Conservation (phyloP, 1,140 invertebrate species). For the Trichonephila inaurata region DNA sequence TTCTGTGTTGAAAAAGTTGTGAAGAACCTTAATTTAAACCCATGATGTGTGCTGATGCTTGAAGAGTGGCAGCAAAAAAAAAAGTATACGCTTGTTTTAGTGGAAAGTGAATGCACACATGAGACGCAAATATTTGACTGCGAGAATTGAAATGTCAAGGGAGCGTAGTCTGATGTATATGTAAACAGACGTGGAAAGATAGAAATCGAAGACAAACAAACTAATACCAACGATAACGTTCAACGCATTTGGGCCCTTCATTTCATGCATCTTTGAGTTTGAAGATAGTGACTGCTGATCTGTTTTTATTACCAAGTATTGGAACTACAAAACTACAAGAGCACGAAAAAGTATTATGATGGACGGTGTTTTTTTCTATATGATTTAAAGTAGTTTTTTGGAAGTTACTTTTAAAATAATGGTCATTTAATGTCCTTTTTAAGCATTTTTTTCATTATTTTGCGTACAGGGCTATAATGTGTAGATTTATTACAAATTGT, state of each 20-base stretch:
- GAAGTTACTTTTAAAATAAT: no score
- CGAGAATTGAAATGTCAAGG: conserved; percentile 52
- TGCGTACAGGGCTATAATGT: no score
- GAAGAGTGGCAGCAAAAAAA: background rate
- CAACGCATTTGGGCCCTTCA: background rate
- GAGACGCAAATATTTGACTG: conserved; percentile 40
- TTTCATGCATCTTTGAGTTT: conserved; percentile 12
- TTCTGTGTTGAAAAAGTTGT: background rate
- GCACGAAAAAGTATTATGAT: no score
- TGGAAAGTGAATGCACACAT: conserved; percentile 14
- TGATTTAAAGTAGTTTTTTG: no score
- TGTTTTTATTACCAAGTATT: background rate
- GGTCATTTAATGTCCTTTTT: no score
- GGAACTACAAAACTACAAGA: no score
- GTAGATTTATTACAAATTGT: no score
- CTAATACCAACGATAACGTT: conserved; percentile 45
- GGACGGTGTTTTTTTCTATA: no score
- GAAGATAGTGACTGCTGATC: background rate
- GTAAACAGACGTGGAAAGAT: conserved; percentile 33
- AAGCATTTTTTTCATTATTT: no score
- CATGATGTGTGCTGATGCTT: background rate
- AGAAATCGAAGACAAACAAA: conserved; percentile 51
- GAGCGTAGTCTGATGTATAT: conserved; percentile 20
- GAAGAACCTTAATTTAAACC: conserved; percentile 17
- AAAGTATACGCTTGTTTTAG: background rate